Percentiles rank a stretch among this genome's conserved stretches.
phyloP scores from a whole-genome alignment of 2,113 vertebrate genomes.

The Platysteira castanea region DNA sequence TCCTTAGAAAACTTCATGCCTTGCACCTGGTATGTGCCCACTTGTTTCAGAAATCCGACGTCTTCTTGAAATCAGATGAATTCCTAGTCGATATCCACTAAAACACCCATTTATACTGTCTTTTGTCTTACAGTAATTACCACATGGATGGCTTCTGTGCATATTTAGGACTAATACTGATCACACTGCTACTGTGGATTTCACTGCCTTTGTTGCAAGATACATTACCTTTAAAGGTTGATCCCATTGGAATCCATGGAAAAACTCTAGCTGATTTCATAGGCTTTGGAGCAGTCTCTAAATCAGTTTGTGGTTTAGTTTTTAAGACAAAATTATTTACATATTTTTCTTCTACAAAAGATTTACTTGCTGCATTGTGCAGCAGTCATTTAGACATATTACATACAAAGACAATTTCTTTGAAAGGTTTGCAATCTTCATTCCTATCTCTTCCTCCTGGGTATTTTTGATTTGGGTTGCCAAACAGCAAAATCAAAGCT shows the following conservation, averaged over 20 bases:
- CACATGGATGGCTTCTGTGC: neutral
- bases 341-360: neutral
- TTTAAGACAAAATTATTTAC: neutral
- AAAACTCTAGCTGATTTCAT: neutral
- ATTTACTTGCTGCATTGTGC: neutral
- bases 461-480: neutral
- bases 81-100: neutral
- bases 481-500: slow-evolving; percentile 10
- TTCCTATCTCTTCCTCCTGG: neutral
- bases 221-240: neutral
- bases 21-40: neutral
- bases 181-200: neutral
- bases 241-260: neutral
- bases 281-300: neutral
- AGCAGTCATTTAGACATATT: neutral
- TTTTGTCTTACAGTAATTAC: neutral
- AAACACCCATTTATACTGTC: neutral
- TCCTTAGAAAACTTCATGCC: neutral
- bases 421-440: neutral
- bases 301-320: neutral
- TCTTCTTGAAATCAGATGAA: neutral
- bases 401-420: neutral
- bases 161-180: neutral
- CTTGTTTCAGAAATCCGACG: neutral
- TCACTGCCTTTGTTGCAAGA: neutral